These are phyloP conservation scores for Limnephilus auricula DNA, from an alignment of 2,888 invertebrate species.

Conservation along the genomic window DNA sequence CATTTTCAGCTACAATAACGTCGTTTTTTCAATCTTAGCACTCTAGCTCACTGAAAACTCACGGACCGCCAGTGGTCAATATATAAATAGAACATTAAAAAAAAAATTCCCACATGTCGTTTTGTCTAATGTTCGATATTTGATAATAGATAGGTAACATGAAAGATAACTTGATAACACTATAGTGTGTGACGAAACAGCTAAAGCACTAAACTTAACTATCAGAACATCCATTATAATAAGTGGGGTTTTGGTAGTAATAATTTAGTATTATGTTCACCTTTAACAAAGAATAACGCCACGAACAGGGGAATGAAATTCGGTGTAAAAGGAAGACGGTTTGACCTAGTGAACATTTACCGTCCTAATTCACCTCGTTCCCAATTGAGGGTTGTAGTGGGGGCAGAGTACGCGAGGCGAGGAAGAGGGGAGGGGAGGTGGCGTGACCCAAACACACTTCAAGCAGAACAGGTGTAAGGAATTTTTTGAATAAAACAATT, in stretches of 20 bases:
- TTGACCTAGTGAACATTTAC: slow-evolving; percentile 33
- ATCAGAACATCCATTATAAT: neutral
- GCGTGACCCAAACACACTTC: neutral
- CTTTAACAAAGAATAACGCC: neutral
- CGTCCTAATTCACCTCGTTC: slow-evolving; percentile 39
- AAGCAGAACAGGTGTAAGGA: neutral
- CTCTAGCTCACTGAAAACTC: no score
- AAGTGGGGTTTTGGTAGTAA: neutral
- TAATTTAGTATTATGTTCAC: neutral
- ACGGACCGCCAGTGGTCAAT: no score
- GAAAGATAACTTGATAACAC: no score
- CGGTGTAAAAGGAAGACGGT: neutral
- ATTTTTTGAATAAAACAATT: neutral
- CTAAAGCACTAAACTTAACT: no score
- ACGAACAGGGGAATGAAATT: neutral
- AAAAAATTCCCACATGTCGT: no score
- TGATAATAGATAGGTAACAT: no score
- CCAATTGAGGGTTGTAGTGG: neutral
- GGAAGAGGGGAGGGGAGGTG: neutral
- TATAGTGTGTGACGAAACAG: no score
- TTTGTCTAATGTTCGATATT: no score
- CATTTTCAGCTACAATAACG: no score
- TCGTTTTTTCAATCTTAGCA: no score
- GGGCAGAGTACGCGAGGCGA: neutral
- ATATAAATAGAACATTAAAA: no score